phyloP scores from a whole-genome alignment of 2,113 vertebrate species.

The Aegypius monachus region DNA sequence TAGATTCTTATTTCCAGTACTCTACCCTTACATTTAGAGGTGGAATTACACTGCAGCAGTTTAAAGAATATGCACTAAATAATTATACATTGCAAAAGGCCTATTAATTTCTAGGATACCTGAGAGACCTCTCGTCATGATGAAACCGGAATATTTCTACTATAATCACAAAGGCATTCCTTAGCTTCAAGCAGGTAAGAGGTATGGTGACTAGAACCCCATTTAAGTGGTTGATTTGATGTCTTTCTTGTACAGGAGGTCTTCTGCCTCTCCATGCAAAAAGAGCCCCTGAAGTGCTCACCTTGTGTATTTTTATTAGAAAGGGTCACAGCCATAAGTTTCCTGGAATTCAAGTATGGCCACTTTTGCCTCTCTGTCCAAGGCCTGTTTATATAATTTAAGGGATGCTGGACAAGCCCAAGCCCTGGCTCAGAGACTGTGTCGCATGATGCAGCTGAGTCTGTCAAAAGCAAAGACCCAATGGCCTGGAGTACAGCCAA shows the following conservation, averaged over 20 bases:
- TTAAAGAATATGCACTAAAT: neutral
- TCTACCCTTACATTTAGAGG: neutral
- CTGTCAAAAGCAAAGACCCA: neutral
- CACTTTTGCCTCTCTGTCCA: neutral
- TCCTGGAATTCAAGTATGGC: neutral
- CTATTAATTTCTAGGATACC: neutral
- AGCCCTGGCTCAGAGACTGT: neutral
- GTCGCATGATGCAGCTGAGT: neutral
- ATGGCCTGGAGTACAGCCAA: accelerated
- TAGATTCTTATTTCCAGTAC: neutral
- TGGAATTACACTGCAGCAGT: neutral
- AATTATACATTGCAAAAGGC: neutral
- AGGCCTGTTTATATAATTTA: neutral
- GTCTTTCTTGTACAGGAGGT: neutral
- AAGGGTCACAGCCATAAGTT: neutral
- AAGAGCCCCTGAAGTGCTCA: neutral
- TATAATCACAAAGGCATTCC: neutral
- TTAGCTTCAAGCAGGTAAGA: neutral
- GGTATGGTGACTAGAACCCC: neutral
- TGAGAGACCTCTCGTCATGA: neutral
- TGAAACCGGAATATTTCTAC: neutral
- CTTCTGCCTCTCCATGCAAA: neutral
- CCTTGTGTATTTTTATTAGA: neutral
- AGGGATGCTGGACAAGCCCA: neutral
- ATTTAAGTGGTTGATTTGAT: neutral